Conservation (phyloP, 2,797 vertebrate genomes). For the Scolopax rusticola region DNA sequence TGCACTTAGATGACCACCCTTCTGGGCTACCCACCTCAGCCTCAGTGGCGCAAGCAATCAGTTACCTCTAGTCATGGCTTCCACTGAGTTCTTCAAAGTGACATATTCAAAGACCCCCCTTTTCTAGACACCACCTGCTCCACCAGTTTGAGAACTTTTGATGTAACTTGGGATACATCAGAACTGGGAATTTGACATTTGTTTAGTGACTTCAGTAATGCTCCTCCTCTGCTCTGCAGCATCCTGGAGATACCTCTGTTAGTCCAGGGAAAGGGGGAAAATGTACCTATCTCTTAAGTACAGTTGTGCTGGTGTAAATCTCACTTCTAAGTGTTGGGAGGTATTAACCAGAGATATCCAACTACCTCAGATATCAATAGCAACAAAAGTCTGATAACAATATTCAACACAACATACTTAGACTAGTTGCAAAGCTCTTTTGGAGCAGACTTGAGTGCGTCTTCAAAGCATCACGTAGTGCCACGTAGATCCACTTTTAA, state of each 20-base stretch:
- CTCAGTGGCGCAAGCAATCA: background rate
- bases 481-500: background rate
- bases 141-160: background rate
- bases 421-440: background rate
- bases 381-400: background rate
- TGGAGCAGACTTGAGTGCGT: background rate
- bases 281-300: background rate
- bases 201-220: background rate
- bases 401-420: background rate
- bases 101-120: background rate
- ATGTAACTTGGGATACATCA: fast-evolving
- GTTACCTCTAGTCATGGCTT: background rate
- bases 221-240: background rate
- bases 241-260: background rate
- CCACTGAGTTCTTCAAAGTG: background rate
- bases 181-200: background rate
- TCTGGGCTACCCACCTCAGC: background rate
- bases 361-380: background rate
- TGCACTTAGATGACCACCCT: fast-evolving
- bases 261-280: background rate
- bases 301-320: background rate
- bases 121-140: background rate
- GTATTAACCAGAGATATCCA: background rate
- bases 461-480: background rate
- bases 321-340: background rate